Conservation (phyloP, 2,888 invertebrate species). For the Aromia moschata region DNA sequence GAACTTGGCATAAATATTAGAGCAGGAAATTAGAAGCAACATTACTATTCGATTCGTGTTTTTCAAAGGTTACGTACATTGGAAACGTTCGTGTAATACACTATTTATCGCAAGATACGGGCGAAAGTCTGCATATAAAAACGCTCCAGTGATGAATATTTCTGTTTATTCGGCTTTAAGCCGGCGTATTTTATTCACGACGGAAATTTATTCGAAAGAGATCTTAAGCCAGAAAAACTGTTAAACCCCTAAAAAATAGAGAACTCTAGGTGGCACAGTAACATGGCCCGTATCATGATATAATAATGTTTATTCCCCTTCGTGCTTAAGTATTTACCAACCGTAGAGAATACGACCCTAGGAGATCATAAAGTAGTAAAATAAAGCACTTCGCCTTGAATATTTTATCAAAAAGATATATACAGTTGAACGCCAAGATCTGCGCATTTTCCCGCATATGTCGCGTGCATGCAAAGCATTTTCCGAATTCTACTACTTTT, state of each 20-base stretch:
- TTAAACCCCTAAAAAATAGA: constrained; percentile 15
- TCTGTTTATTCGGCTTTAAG: constrained; percentile 15
- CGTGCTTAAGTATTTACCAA: constrained; percentile 53
- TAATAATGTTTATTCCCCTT: constrained; percentile 51
- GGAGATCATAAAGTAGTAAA: constrained; percentile 54
- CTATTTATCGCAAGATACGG: constrained; percentile 8
- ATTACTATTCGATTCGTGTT: not conserved
- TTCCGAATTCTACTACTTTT: not conserved
- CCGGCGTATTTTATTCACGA: constrained; percentile 5
- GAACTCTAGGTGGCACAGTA: constrained; percentile 17
- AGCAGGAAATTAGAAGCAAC: not conserved
- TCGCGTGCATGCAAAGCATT: constrained; percentile 6
- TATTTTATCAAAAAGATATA: constrained; percentile 57
- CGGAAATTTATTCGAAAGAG: constrained; percentile 15
- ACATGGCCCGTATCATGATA: constrained; percentile 46
- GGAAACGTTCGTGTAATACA: constrained; percentile 1
- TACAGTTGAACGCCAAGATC: constrained; percentile 30
- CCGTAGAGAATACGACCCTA: constrained; percentile 47
- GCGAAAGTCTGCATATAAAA: constrained; percentile 5
- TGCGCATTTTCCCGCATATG: constrained; percentile 1
- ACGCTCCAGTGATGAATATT: constrained; percentile 12
- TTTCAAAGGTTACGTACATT: not conserved
- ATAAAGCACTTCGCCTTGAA: constrained; percentile 53
- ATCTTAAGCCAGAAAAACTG: constrained; percentile 9
- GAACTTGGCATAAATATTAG: not conserved